Percentiles rank a stretch among this genome's conserved stretches.
Evolutionary conservation across 2,888 invertebrate genomes (phyloP).

Genomic region (Capitulum mitella): DNA sequence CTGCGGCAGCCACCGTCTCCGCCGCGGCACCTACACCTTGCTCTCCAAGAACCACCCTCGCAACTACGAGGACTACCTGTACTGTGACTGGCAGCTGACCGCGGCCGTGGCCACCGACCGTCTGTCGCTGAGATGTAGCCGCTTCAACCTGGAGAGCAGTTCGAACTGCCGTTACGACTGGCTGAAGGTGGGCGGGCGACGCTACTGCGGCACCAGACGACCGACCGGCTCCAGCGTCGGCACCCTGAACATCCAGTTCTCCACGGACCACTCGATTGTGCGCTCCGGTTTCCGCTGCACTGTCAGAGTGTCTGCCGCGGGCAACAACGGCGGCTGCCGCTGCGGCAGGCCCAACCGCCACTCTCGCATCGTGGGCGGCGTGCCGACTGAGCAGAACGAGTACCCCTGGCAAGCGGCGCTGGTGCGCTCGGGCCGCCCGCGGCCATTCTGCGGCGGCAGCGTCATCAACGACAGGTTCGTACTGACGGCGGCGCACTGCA

Average conservation of each 20-base stretch:
- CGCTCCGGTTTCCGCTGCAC: neutral
- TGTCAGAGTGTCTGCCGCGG: neutral
- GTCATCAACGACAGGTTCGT: conserved; percentile 17
- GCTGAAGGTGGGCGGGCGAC: neutral
- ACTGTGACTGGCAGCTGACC: neutral
- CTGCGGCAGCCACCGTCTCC: neutral
- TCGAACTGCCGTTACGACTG: neutral
- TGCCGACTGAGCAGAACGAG: neutral
- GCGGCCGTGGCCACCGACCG: neutral
- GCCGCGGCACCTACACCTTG: neutral
- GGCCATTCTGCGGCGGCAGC: conserved; percentile 8
- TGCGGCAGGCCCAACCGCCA: conserved; percentile 13
- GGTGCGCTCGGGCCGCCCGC: neutral
- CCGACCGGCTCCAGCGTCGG: neutral
- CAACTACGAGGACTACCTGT: neutral
- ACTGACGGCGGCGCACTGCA: conserved; percentile 8
- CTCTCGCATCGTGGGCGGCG: conserved; percentile 11
- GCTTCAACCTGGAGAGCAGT: neutral
- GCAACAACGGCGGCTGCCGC: neutral
- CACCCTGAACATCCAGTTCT: neutral
- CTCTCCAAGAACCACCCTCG: neutral
- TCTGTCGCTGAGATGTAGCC: neutral
- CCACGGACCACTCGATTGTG: neutral
- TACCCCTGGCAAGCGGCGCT: neutral
- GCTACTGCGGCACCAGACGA: neutral